phyloP scores from a whole-genome alignment of 2,113 vertebrate genomes.

The Sander lucioperca region DNA sequence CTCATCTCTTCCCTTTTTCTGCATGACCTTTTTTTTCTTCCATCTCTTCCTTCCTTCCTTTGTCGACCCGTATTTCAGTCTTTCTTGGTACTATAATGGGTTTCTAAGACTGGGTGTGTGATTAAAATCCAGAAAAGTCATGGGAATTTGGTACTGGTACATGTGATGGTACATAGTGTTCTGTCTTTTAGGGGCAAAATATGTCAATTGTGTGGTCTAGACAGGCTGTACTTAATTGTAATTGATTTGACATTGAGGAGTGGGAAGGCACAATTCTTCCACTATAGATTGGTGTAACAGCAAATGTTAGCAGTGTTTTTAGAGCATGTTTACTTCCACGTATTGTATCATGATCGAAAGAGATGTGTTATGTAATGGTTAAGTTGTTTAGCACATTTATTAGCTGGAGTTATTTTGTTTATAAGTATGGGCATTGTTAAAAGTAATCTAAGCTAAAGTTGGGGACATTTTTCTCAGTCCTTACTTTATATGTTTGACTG shows the following conservation, averaged over 20 bases:
- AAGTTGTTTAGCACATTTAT: too few species aligned
- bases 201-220: neutral
- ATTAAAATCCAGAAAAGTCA: neutral
- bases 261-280: neutral
- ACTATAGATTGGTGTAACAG: neutral
- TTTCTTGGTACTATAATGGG: neutral
- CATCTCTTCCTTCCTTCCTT: constrained; percentile 6
- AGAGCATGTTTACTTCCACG: neutral
- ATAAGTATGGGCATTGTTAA: constrained; percentile 12
- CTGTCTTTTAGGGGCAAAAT: neutral
- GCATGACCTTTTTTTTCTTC: constrained; percentile 51
- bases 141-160: neutral
- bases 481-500: neutral
- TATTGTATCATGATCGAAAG: neutral
- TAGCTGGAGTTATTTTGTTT: neutral
- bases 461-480: neutral
- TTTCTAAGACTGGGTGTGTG: constrained; percentile 3
- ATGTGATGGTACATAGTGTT: neutral
- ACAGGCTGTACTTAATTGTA: neutral
- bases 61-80: constrained; percentile 18
- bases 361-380: neutral
- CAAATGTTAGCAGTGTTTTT: neutral
- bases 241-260: neutral
- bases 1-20: constrained; percentile 60
- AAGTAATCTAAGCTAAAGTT: neutral